Conservation (phyloP, 2,113 vertebrate genomes). For the Penelope pileata region DNA sequence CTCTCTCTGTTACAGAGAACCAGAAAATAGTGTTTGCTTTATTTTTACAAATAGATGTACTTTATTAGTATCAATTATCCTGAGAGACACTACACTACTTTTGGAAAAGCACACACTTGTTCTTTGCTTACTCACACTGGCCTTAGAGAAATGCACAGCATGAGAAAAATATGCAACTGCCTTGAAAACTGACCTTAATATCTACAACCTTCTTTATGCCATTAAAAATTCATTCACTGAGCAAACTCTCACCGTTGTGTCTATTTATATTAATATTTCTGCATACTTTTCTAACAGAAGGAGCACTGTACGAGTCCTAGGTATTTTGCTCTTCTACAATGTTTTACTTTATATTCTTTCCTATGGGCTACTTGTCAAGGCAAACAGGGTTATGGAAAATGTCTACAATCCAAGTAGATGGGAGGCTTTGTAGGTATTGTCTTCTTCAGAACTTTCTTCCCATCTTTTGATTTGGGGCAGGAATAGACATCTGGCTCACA, state of each 20-base stretch:
- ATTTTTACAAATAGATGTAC: slow-evolving; percentile 42
- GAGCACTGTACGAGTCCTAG: neutral
- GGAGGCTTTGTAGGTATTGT: neutral
- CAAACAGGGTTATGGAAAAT: slow-evolving; percentile 18
- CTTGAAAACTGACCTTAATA: slow-evolving; percentile 33
- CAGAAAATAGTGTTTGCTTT: slow-evolving; percentile 31
- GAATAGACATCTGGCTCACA: slow-evolving; percentile 20
- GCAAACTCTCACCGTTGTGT: neutral
- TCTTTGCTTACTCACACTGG: neutral
- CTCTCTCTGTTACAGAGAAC: neutral
- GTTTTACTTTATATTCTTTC: slow-evolving; percentile 36
- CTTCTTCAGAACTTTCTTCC: slow-evolving; percentile 41
- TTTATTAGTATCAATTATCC: slow-evolving; percentile 15
- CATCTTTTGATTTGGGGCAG: slow-evolving; percentile 42
- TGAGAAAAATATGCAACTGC: neutral
- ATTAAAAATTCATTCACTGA: slow-evolving; percentile 17
- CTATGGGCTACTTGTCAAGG: neutral
- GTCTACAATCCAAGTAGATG: slow-evolving; percentile 2
- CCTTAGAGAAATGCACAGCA: neutral
- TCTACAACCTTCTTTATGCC: neutral
- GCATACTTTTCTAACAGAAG: neutral
- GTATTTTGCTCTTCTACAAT: neutral
- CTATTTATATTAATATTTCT: neutral
- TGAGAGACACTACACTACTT: neutral
- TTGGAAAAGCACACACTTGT: neutral